phyloP scores from a whole-genome alignment of 2,888 invertebrate genomes.

The Diaphora mendica region DNA sequence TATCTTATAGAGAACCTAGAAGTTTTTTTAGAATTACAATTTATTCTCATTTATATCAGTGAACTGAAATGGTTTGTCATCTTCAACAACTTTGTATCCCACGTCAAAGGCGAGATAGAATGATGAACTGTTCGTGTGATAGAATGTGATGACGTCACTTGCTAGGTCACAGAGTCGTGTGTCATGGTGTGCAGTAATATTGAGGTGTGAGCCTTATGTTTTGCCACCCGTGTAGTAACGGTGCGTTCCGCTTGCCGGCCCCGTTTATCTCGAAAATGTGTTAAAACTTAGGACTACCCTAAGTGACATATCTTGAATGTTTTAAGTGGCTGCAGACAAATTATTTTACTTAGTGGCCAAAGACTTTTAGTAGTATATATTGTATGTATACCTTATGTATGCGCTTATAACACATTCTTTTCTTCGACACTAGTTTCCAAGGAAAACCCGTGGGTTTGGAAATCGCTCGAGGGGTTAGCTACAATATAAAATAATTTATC shows the following conservation, averaged over 20 bases:
- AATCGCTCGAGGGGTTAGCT: too few relatives aligned
- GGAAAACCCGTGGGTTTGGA: too few relatives aligned
- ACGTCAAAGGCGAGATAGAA: conserved; percentile 2
- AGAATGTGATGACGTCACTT: conserved; percentile 19
- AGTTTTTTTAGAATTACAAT: neutral
- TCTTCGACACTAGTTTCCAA: too few relatives aligned
- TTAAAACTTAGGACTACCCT: conserved; percentile 34
- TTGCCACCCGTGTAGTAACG: conserved; percentile 78
- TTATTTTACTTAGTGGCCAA: neutral
- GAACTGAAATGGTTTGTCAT: neutral
- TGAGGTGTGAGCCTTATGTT: conserved; percentile 67
- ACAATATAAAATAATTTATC: too few relatives aligned
- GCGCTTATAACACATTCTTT: too few relatives aligned
- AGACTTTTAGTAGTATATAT: too few relatives aligned
- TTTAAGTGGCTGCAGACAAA: conserved; percentile 3
- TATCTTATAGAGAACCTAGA: neutral
- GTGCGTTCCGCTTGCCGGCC: conserved; percentile 70
- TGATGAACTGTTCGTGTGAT: neutral
- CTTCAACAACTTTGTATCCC: neutral
- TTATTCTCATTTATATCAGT: neutral
- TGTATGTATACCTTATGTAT: too few relatives aligned
- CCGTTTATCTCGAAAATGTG: conserved; percentile 50
- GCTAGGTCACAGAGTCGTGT: conserved; percentile 46
- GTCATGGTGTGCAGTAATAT: conserved; percentile 54
- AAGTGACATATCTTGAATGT: conserved; percentile 15